Percentiles rank a stretch among this genome's conserved stretches.
These are phyloP conservation scores for Capricornis sumatraensis DNA, from an alignment of 2,113 vertebrate genomes.

Conservation along the genomic window DNA sequence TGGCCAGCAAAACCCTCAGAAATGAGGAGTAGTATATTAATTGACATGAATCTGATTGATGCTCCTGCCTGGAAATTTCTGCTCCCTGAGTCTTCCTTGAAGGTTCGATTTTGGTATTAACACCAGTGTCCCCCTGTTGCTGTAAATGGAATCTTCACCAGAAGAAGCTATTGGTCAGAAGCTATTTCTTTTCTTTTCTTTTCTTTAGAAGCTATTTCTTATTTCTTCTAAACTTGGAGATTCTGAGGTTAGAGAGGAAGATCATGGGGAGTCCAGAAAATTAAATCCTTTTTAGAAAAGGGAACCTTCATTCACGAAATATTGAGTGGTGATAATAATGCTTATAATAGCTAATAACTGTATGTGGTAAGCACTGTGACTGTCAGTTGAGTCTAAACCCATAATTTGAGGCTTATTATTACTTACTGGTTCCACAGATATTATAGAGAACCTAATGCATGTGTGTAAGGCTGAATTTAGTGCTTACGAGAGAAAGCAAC, in stretches of 20 bases:
- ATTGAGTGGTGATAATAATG: neutral
- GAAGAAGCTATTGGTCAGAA: neutral
- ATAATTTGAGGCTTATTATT: conserved; percentile 14
- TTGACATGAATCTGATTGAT: neutral
- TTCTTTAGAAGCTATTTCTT: neutral
- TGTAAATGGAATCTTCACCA: neutral
- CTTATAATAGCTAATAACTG: neutral
- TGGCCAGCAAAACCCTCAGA: neutral
- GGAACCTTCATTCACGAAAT: conserved; percentile 20
- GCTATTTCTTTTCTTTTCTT: neutral
- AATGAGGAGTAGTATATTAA: neutral
- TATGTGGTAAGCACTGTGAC: neutral
- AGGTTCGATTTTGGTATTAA: neutral
- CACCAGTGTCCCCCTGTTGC: neutral
- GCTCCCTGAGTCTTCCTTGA: neutral
- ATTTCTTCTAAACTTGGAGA: conserved; percentile 17
- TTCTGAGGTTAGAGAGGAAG: conserved; percentile 1
- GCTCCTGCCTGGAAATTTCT: neutral
- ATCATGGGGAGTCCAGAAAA: neutral
- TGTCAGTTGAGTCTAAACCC: neutral
- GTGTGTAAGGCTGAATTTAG: neutral
- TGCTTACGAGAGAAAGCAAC: neutral
- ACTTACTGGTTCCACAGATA: neutral
- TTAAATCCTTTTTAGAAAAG: conserved; percentile 19
- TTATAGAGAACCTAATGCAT: neutral